Evolutionary conservation across 2,797 vertebrate species (phyloP).

Genomic region (Vireo griseus): DNA sequence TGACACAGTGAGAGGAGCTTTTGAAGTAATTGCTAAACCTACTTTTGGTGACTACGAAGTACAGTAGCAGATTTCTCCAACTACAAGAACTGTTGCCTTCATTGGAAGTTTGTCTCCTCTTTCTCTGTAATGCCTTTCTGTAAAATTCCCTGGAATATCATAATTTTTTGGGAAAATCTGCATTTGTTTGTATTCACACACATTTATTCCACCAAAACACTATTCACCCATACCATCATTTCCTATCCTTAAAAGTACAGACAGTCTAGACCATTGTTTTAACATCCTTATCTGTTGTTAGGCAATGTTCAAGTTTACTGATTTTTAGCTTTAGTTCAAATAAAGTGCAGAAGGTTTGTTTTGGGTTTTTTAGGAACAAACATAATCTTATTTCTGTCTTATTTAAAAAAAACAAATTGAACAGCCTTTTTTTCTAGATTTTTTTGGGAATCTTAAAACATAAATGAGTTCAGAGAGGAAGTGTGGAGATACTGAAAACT

Average conservation of each 20-base stretch:
- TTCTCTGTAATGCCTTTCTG: neutral
- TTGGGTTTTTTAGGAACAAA: fast-evolving
- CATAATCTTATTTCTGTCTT: neutral
- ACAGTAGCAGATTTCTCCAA: neutral
- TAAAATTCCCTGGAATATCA: neutral
- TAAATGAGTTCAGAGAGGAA: neutral
- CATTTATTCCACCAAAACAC: neutral
- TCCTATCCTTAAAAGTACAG: neutral
- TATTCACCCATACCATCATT: neutral
- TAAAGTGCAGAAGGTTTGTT: neutral
- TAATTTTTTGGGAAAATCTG: neutral
- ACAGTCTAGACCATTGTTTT: neutral
- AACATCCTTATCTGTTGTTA: neutral
- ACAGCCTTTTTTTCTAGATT: neutral
- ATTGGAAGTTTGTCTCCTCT: neutral
- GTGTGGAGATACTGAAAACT: neutral
- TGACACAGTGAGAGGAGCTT: neutral
- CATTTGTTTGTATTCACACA: neutral
- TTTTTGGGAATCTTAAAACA: neutral
- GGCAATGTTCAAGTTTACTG: neutral
- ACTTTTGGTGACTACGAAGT: neutral
- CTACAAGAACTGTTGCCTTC: neutral
- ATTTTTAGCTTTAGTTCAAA: neutral
- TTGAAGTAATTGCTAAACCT: neutral
- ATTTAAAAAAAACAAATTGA: neutral